Conservation (phyloP, 2,888 invertebrate genomes). For the Disparrhopalites patrizii region DNA sequence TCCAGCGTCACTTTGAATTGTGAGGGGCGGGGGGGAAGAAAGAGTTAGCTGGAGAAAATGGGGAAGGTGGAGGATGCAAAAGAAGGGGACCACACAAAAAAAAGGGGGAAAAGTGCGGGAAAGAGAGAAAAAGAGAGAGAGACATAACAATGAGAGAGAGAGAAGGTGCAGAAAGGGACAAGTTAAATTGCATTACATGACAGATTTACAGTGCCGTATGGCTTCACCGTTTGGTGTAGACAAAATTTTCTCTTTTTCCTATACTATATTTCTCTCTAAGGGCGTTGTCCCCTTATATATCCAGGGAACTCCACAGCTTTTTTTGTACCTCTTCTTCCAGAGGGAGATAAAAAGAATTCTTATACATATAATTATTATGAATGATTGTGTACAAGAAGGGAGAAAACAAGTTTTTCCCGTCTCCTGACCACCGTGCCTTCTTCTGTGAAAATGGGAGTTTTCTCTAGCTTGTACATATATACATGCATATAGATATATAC, state of each 20-base stretch:
- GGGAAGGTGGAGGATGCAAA: neutral
- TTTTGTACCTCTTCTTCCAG: no score
- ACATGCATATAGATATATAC: neutral
- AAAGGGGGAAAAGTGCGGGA: neutral
- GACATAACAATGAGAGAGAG: neutral
- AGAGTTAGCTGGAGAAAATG: neutral
- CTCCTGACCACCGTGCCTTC: no score
- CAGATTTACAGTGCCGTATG: constrained; percentile 16
- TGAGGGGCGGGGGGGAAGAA: neutral
- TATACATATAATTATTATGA: no score
- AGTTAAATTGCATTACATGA: constrained; percentile 15
- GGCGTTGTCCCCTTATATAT: neutral
- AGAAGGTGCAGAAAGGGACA: neutral
- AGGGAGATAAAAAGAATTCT: no score
- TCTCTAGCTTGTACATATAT: no score
- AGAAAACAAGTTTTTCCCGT: no score
- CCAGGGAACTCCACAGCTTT: no score
- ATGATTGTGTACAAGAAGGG: no score
- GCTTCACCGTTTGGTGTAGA: no score
- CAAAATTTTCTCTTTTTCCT: neutral
- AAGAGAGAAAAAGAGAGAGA: neutral
- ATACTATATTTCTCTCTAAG: no score
- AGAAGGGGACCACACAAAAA: neutral
- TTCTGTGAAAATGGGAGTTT: no score
- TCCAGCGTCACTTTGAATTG: neutral